Conservation (phyloP, 2,888 invertebrate genomes). For the Nycteola revayana region DNA sequence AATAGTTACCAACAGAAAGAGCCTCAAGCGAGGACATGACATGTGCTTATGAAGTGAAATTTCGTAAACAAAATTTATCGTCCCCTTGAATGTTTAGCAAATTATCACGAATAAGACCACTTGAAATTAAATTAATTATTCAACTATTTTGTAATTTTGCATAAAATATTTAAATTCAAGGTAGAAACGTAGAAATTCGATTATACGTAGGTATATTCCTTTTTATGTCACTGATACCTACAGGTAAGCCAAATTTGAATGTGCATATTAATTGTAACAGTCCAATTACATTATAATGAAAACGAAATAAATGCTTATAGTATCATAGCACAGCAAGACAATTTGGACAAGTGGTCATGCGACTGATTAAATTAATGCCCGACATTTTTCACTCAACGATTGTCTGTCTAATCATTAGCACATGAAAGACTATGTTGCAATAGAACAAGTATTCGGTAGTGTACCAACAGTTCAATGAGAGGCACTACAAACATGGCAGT, state of each 20-base stretch:
- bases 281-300: no score
- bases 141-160: no score
- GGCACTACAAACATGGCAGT: slow-evolving; percentile 30
- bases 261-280: no score
- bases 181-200: no score
- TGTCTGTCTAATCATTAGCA: slow-evolving; percentile 42
- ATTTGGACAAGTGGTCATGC: no score
- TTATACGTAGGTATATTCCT: no score
- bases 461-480: no score
- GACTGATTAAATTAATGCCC: slow-evolving; percentile 15
- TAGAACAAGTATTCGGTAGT: slow-evolving; percentile 10
- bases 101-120: slow-evolving; percentile 8
- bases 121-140: slow-evolving; percentile 12
- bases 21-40: slow-evolving; percentile 37
- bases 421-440: slow-evolving; percentile 37
- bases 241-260: no score
- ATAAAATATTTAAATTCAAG: no score
- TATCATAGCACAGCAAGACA: no score
- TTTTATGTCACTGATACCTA: no score
- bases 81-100: slow-evolving; percentile 21
- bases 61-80: slow-evolving; percentile 18
- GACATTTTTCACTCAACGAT: slow-evolving; percentile 38
- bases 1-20: slow-evolving; percentile 13
- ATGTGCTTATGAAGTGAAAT: slow-evolving; percentile 19
- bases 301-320: no score